Conservation (phyloP, 2,113 vertebrate genomes). For the Cryptoleucopteryx plumbea region DNA sequence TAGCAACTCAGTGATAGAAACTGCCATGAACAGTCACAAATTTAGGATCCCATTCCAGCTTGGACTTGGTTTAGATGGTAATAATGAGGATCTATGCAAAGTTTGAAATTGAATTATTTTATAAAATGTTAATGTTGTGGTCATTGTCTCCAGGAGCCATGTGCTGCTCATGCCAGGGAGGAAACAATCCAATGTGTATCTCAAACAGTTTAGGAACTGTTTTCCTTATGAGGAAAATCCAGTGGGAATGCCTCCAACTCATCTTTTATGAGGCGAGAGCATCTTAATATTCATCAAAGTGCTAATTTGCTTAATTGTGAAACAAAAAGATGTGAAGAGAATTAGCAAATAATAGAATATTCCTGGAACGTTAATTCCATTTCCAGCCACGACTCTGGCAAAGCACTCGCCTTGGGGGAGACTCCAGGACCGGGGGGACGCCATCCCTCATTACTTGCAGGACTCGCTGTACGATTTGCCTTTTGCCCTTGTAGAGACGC, state of each 20-base stretch:
- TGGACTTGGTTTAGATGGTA: neutral
- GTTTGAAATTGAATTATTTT: neutral
- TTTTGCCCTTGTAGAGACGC: neutral
- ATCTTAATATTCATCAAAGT: conserved; percentile 46
- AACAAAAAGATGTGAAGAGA: conserved; percentile 54
- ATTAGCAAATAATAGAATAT: conserved; percentile 49
- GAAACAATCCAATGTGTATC: neutral
- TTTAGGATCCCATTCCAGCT: neutral
- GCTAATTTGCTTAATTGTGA: conserved; percentile 61
- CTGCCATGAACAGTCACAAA: neutral
- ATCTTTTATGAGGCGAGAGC: conserved; percentile 22
- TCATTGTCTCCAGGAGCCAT: neutral
- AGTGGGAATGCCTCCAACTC: conserved; percentile 29
- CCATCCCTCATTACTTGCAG: neutral
- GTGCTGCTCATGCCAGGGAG: neutral
- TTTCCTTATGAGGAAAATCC: neutral
- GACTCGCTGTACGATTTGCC: neutral
- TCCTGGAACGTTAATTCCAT: neutral
- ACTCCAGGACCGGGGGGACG: neutral
- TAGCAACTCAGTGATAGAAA: neutral
- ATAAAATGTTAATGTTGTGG: neutral
- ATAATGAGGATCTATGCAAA: neutral
- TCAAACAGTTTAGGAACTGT: neutral
- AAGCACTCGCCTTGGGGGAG: neutral
- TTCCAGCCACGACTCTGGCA: neutral